Conservation (phyloP, 2,888 invertebrate genomes). For the Sepioteuthis lessoniana region DNA sequence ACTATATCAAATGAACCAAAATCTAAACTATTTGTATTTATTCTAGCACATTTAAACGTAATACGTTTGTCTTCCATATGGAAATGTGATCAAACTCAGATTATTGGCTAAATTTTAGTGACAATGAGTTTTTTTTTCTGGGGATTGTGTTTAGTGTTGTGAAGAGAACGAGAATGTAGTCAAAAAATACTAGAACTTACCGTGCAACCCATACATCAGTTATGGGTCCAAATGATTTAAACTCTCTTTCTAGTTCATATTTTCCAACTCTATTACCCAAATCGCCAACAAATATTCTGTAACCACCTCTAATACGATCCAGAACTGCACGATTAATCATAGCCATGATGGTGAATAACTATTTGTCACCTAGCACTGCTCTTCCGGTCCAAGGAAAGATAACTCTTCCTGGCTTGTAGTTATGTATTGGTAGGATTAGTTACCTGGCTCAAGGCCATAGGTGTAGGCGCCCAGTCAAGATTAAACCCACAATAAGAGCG, state of each 20-base stretch:
- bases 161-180: neutral
- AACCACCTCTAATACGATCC: constrained; percentile 61
- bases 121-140: too few species aligned
- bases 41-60: too few species aligned
- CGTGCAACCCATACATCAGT: constrained; percentile 73
- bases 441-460: too few species aligned
- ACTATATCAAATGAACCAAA: too few species aligned
- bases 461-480: too few species aligned
- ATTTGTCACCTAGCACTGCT: neutral
- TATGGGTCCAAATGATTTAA: constrained; percentile 67
- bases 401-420: neutral
- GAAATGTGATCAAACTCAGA: too few species aligned
- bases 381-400: neutral
- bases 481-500: too few species aligned
- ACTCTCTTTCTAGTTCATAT: constrained; percentile 70
- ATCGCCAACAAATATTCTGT: constrained; percentile 72
- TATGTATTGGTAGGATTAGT: too few species aligned
- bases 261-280: constrained; percentile 68
- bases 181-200: constrained; percentile 57
- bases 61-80: too few species aligned
- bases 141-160: too few species aligned
- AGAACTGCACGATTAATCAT: constrained; percentile 45
- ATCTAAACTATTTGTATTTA: too few species aligned
- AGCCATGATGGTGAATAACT: neutral
- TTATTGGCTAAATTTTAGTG: too few species aligned